Conservation (phyloP, 2,888 invertebrate genomes). For the Chalcosyrphus nemorum region DNA sequence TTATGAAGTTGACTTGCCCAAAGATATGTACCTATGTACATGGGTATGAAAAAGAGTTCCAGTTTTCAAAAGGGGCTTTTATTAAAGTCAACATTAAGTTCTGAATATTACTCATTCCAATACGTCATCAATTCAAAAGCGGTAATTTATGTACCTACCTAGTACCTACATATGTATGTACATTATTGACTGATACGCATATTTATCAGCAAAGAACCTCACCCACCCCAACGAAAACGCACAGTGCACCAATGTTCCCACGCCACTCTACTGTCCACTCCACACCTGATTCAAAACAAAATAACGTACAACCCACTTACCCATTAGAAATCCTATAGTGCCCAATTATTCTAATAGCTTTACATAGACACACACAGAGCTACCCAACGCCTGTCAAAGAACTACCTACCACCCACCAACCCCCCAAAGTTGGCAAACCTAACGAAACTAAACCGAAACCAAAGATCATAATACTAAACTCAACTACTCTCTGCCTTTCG, state of each 20-base stretch:
- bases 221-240: neutral
- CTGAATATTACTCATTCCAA: too few species aligned
- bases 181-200: neutral
- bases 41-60: too few species aligned
- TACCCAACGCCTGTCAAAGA: neutral
- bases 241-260: neutral
- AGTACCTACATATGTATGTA: neutral
- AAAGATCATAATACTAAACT: neutral
- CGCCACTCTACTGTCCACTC: neutral
- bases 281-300: neutral
- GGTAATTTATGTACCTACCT: neutral
- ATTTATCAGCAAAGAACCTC: neutral
- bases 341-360: neutral
- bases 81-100: too few species aligned
- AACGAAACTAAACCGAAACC: conserved; percentile 9
- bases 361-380: neutral
- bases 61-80: too few species aligned
- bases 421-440: neutral
- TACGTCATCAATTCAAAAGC: too few species aligned
- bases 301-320: neutral
- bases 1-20: too few species aligned
- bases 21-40: too few species aligned
- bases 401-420: neutral
- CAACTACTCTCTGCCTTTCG: conserved; percentile 11
- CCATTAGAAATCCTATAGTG: neutral